Conservation (phyloP, 2,888 invertebrate genomes). For the Acleris literana region DNA sequence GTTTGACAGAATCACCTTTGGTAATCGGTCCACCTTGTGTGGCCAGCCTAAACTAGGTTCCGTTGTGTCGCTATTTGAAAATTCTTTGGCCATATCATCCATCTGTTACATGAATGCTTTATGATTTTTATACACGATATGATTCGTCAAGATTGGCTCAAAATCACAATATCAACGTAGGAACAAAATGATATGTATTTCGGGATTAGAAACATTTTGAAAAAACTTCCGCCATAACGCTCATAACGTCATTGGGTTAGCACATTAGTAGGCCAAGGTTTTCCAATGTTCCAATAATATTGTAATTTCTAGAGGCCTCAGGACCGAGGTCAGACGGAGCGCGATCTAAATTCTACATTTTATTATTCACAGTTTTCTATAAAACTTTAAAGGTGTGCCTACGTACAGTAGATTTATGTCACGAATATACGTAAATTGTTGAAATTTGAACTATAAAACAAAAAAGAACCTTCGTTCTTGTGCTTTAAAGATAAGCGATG, state of each 20-base stretch:
- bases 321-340: conserved; percentile 19
- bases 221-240: background rate
- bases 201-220: background rate
- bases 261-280: conserved; percentile 19
- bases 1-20: no score
- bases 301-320: conserved; percentile 21
- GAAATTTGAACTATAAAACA: no score
- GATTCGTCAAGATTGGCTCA: background rate
- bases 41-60: no score
- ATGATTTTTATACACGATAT: background rate
- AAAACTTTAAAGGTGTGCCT: background rate
- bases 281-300: conserved; percentile 30
- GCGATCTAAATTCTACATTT: conserved; percentile 33
- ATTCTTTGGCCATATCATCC: no score
- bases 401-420: no score
- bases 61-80: no score
- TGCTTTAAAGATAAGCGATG: no score
- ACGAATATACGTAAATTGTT: no score
- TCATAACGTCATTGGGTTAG: background rate
- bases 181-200: background rate
- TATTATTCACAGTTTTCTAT: conserved; percentile 14
- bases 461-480: no score
- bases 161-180: background rate
- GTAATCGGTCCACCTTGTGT: no score
- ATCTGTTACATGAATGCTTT: background rate